Conservation (phyloP, 2,797 vertebrate genomes). For the Epinephelus awoara region DNA sequence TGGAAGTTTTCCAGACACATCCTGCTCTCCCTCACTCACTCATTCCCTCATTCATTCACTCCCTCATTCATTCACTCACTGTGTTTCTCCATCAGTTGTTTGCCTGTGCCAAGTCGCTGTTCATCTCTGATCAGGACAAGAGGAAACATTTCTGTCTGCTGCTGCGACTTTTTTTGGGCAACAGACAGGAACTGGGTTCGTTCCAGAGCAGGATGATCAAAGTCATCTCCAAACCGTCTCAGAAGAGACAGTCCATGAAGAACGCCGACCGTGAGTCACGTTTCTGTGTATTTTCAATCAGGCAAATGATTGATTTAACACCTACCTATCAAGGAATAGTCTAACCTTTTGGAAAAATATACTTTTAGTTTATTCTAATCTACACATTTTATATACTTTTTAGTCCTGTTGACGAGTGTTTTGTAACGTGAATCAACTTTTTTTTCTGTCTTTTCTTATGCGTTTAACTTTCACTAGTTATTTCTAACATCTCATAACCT, state of each 20-base stretch:
- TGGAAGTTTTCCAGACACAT: too few species aligned
- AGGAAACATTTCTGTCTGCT: conserved; percentile 95
- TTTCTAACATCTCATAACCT: not conserved
- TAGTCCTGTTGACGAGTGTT: too few species aligned
- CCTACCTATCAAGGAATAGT: too few species aligned
- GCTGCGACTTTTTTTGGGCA: conserved; percentile 90
- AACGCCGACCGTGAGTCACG: conserved; percentile 92
- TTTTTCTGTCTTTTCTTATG: too few species aligned
- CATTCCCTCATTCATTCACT: not conserved
- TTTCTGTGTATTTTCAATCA: not conserved
- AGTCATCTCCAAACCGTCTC: conserved; percentile 97
- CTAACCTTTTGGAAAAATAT: too few species aligned
- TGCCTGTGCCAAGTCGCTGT: conserved; percentile 93
- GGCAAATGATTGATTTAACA: not conserved
- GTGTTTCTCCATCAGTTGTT: conserved; percentile 85
- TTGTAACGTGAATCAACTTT: too few species aligned
- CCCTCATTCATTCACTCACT: not conserved
- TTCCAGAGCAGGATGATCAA: conserved; percentile 96
- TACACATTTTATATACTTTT: too few species aligned
- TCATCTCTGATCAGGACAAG: conserved; percentile 96
- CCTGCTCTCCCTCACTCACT: not conserved
- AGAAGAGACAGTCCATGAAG: conserved; percentile 98
- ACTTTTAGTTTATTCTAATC: too few species aligned
- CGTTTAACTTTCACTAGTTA: too few species aligned
- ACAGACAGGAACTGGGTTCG: conserved; percentile 92